These are phyloP conservation scores for Phyllotis vaccarum DNA, from an alignment of 2,797 vertebrate genomes.

Conservation along the genomic window DNA sequence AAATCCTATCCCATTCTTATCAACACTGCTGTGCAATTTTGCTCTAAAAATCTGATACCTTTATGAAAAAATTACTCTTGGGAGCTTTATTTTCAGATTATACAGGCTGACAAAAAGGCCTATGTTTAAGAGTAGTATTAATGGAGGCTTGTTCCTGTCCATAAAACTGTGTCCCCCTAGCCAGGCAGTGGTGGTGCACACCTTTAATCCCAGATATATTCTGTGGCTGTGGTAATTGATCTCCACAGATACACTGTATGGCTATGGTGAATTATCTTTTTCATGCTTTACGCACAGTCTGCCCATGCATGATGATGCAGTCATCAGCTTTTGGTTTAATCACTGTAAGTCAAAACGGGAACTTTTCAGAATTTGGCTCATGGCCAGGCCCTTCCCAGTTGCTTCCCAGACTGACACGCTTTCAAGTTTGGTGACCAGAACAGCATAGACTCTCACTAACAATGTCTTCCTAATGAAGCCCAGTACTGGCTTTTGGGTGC, in stretches of 20 bases:
- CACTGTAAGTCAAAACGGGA: background rate
- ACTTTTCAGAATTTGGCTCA: background rate
- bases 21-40: background rate
- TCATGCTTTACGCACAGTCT: background rate
- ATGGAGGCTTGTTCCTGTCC: background rate
- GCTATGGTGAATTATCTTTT: background rate
- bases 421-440: background rate
- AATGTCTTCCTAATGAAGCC: background rate
- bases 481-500: background rate
- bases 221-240: too few relatives aligned
- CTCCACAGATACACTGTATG: background rate
- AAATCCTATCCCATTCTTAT: background rate
- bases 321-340: background rate
- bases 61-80: background rate
- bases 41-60: constrained; percentile 24
- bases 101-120: background rate
- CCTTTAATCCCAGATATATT: too few relatives aligned
- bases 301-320: background rate
- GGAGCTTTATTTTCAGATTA: constrained; percentile 34
- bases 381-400: background rate
- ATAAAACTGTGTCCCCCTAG: background rate
- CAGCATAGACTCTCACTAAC: background rate
- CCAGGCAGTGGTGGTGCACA: too few relatives aligned
- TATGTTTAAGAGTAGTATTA: background rate
- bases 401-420: background rate